These are phyloP conservation scores for Gerris lacustris DNA, from an alignment of 2,888 invertebrate genomes.

Conservation along the genomic window DNA sequence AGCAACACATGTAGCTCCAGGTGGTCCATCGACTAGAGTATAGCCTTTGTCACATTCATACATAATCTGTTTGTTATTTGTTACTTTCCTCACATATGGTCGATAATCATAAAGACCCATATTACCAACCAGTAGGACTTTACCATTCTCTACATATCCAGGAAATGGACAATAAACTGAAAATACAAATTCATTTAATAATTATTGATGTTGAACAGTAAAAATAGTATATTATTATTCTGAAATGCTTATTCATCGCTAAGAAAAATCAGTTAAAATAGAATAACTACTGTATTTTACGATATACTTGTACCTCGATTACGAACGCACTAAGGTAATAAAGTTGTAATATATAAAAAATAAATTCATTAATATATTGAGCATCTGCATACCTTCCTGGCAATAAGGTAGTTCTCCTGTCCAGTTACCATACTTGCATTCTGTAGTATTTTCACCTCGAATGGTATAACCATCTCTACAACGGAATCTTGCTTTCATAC, in stretches of 20 bases:
- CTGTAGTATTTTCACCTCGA: conserved; percentile 59
- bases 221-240: no score
- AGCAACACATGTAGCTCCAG: conserved; percentile 88
- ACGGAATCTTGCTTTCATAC: conserved; percentile 83
- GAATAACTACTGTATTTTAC: no score
- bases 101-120: conserved; percentile 93
- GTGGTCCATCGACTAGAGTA: conserved; percentile 72
- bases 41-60: conserved; percentile 91
- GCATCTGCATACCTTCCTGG: conserved; percentile 48
- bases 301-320: no score
- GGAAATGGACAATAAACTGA: conserved; percentile 84
- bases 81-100: conserved; percentile 79
- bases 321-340: no score
- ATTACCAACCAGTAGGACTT: conserved; percentile 82
- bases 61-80: conserved; percentile 88
- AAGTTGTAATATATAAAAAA: no score
- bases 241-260: no score
- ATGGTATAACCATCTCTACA: conserved; percentile 87
- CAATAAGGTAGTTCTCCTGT: conserved; percentile 77
- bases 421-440: conserved; percentile 93
- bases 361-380: no score
- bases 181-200: conserved; percentile 17
- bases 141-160: conserved; percentile 76
- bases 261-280: no score
- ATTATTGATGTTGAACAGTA: conserved; percentile 10